Base-by-base conservation (phyloP, 2,888 invertebrate species). In the Aphidoletes aphidimyza region DNA sequence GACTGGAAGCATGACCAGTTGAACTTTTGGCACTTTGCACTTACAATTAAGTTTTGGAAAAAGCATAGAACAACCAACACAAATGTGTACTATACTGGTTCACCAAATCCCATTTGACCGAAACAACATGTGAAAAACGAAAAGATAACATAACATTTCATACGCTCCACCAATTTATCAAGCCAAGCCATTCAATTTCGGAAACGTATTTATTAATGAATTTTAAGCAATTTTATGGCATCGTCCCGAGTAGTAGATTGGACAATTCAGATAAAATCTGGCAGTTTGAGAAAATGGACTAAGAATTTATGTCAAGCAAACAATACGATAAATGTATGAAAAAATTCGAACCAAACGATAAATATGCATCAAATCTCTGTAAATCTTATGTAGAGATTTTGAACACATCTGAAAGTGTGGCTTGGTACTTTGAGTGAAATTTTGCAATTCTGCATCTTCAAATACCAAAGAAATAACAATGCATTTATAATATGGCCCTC, bases 331-430 rank as follows among this genome's bases (percentile, higher is more conserved):
- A 69, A 17, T 69, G 69, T 14, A 69, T 30, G 11, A 0, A 69
- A 54, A 26, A 54, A 54, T 54, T 22, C 54, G 22, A 69, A 69
- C 69, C n/a, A 30, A 69, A 69, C 69, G 69, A 30, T 69, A 69
- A 69, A 69, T 69, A 69, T 69, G 30, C 69, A 69, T 30, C 3
- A n/a, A 69, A 69, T 69, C 69, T 69, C n/a, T 69, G 69, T 30
- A 69, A 69, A 30, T 69, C 69, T 69, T 69, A 69, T 69, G 30
- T 47, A n/a, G n/a, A n/a, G n/a, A n/a, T n/a, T 30, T 2, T 54
- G 54, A 54, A 54, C 22, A 14, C 26, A 54, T 54, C 22, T 8
- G 22, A 54, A 54, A 69, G n/a, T n/a, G n/a, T n/a, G n/a, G n/a
- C n/a, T n/a, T n/a, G n/a, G n/a, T n/a, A n/a, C n/a, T n/a, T n/a